These are phyloP conservation scores for Parazoanthus atlanticus DNA, from an alignment of 92 coral and sea anemone species.

Conservation along the genomic window DNA sequence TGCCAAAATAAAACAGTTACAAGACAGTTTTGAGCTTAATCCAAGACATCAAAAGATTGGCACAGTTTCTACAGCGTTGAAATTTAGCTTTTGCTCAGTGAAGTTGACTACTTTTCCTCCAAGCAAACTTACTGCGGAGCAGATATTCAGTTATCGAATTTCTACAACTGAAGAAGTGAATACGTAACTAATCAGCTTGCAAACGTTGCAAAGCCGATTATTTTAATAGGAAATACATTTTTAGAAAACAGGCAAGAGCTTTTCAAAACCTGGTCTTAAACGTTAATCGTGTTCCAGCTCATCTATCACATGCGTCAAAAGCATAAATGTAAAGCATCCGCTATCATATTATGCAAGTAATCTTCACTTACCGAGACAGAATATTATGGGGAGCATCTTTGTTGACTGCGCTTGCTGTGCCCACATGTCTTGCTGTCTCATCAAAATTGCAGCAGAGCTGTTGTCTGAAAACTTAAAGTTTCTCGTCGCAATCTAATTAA, in stretches of 20 bases:
- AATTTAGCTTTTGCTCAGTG: background rate
- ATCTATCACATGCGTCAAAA: background rate
- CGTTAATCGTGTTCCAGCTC: background rate
- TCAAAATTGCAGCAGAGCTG: background rate
- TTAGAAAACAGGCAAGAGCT: background rate
- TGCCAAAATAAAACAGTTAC: background rate
- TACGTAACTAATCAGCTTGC: background rate
- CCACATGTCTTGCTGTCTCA: constrained; percentile 11
- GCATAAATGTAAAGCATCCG: background rate
- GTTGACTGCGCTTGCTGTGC: constrained; percentile 29
- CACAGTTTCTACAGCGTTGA: background rate
- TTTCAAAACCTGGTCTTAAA: background rate
- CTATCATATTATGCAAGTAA: background rate
- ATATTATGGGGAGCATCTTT: constrained; percentile 5
- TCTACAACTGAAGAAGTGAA: background rate
- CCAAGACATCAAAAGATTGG: background rate
- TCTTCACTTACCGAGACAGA: constrained; percentile 22
- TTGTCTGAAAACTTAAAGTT: background rate
- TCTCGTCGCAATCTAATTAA: background rate
- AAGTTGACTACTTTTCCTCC: background rate
- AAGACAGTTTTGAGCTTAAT: background rate
- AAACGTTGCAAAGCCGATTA: background rate
- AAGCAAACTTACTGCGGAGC: background rate
- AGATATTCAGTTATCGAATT: too few species aligned
- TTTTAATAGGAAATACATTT: background rate